Base-by-base conservation (phyloP, 2,113 vertebrate species). In the Callaeas wilsoni region DNA sequence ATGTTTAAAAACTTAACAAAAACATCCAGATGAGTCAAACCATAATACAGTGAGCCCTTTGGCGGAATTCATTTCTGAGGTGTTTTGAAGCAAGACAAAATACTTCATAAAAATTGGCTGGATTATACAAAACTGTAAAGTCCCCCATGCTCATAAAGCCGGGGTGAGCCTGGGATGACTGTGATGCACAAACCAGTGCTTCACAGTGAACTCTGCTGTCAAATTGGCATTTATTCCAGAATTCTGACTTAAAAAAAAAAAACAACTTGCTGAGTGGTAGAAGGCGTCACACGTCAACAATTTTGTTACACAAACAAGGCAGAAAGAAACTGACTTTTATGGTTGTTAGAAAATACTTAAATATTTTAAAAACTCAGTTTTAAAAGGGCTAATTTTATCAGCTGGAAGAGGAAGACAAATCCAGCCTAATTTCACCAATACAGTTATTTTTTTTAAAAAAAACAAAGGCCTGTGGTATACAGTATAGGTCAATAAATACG, bases 401-500 rank as follows among this genome's bases (percentile, higher is more conserved):
- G 53, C 84, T 87, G 86, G 86, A 93, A 87, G 80, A 76, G 85
- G 86, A 93, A 85, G 80, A 75, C 77, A 93, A 94, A 93, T 84
- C 75, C 87, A 93, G 85, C 92, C 91, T 95, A 67, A 87, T 87
- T 95, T 90, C 67, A 95, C 27, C 80, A 89, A 90, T 76, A 82
- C 12, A 73, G 70, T 42, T 81, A 18, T 55, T 41, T 63, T 49
- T 46, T 84, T 70, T 47, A 10, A 39, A 87, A 92, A 90, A 57
- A 95, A 63, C 64, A 96, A 94, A 94, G 92, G 96, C 89, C 89
- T 88, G 62, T 74, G 96, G 64, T 70, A 84, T 94, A 92, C 94
- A 96, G 94, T 87, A 93, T 90, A 95, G 90, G 90, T 96, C 95
- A 97, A 93, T 96, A 97, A 95, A 96, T 92, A 88, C 0, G 60